Evolutionary conservation across 2,113 vertebrate species (phyloP).

Genomic region (Pseudonaja textilis): DNA sequence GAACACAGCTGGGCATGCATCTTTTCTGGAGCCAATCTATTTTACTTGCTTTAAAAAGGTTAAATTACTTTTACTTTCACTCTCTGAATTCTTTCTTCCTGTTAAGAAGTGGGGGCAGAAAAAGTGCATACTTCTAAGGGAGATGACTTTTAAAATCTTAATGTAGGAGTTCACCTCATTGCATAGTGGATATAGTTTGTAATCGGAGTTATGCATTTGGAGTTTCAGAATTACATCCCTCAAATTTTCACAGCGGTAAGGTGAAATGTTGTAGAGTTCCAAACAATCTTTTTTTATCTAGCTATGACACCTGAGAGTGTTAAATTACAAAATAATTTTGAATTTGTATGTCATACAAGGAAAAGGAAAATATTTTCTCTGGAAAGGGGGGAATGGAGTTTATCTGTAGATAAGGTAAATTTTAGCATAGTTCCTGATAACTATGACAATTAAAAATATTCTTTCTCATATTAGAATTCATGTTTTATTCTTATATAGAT

Average conservation of each 20-base stretch:
- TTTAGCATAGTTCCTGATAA: conserved; percentile 44
- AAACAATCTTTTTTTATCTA: conserved; percentile 64
- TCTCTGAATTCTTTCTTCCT: conserved; percentile 31
- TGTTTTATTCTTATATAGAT: conserved; percentile 29
- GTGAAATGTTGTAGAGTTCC: conserved; percentile 26
- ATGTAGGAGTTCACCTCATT: conserved; percentile 49
- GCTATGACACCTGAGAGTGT: conserved; percentile 64
- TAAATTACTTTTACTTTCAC: conserved; percentile 47
- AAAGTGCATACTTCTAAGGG: conserved; percentile 42
- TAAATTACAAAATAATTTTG: conserved; percentile 70
- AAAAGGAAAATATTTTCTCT: conserved; percentile 51
- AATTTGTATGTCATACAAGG: conserved; percentile 34
- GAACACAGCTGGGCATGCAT: conserved; percentile 15
- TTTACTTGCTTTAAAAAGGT: conserved; percentile 26
- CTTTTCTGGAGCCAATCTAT: conserved; percentile 37
- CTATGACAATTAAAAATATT: conserved; percentile 24
- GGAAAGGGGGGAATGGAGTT: conserved; percentile 1
- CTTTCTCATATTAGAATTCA: conserved; percentile 33
- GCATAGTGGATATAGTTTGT: conserved; percentile 47
- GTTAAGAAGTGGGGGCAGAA: conserved; percentile 4
- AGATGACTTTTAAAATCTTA: conserved; percentile 41
- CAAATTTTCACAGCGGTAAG: conserved; percentile 44
- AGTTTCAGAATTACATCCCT: conserved; percentile 59
- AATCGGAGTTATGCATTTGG: conserved; percentile 37
- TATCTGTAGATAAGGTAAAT: conserved; percentile 47